These are phyloP conservation scores for Crepidodera aurea DNA, from an alignment of 2,888 invertebrate genomes.

Conservation along the genomic window DNA sequence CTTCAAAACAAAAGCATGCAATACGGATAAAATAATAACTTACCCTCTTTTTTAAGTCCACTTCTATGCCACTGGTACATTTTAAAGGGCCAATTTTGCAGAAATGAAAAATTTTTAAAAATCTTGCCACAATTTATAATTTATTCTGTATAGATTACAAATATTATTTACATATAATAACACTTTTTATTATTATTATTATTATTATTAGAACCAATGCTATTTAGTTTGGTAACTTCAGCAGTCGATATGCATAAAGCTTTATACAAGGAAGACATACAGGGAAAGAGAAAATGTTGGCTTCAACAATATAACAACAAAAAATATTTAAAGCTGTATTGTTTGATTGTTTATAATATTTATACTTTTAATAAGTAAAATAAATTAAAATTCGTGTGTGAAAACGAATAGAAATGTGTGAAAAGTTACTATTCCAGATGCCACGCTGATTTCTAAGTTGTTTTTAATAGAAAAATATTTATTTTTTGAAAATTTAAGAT, in stretches of 20 bases:
- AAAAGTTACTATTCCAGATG: too few species aligned
- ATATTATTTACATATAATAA: slow-evolving; percentile 51
- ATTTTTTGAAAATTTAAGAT: too few species aligned
- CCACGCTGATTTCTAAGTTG: too few species aligned
- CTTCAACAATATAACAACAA: background rate
- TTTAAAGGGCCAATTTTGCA: slow-evolving; percentile 2
- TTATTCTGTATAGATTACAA: slow-evolving; percentile 56
- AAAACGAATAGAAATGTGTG: too few species aligned
- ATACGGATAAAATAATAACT: slow-evolving; percentile 41
- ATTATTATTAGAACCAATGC: slow-evolving; percentile 46
- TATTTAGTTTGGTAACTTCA: slow-evolving; percentile 39
- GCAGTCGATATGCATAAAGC: slow-evolving; percentile 30
- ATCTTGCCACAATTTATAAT: slow-evolving; percentile 54
- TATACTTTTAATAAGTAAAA: too few species aligned
- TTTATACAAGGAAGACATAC: slow-evolving; percentile 32
- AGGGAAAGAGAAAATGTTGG: slow-evolving; percentile 16
- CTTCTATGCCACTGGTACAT: slow-evolving; percentile 13
- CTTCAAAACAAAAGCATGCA: slow-evolving; percentile 42
- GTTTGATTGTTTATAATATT: background rate
- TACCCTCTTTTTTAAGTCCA: slow-evolving; percentile 42
- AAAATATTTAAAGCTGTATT: background rate
- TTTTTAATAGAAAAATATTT: too few species aligned
- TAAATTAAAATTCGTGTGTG: too few species aligned
- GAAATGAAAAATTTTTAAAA: slow-evolving; percentile 34
- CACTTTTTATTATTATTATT: too few species aligned